Evolutionary conservation across 2,797 vertebrate genomes (phyloP), one percentile per base, ranked within the genome.

Genomic region (Melanotaenia trifasciata): DNA sequence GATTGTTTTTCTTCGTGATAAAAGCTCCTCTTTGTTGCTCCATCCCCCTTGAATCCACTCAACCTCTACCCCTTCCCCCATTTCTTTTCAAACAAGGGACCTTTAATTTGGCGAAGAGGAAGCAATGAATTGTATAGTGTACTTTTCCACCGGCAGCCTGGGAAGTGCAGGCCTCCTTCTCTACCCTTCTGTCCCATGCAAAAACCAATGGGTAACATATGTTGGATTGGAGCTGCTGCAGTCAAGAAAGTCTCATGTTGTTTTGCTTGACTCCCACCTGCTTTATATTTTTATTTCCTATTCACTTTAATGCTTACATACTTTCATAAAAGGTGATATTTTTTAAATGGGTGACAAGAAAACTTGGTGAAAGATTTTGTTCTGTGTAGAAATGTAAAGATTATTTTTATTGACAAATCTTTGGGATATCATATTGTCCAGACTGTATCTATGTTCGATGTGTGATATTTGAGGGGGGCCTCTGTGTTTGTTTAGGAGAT

Each of bases 111-210:
- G 86, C 80, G 58, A 93, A 90, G 91, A 93, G 92, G 92, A 94
- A 94, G 91, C 85, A 92, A 91, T 94, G 92, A 94, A 94, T 93
- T 92, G 91, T 93, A 81, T 90, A 94, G 93, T 94, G 84, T 90
- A 90, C 89, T 91, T 93, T 93, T 94, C 90, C 90, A 90, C 80
- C 35, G 75, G 63, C 81, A 54, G 82, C 81, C 87, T 84, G 89
- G 90, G 90, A 93, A 92, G 86, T 87, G 83, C 38, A 67, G 81
- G 70, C 38, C 76, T 59, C 74, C 43, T 58, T 38, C 36, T 70
- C 66, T 24, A 32, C 61, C 40, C 35, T 62, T 78, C 36, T 54
- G 40, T 51, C 70, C 61, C 40, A 66, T 64, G 51, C 60, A 60
- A 70, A 84, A 58, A 62, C 78, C 85, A 89, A 92, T 92, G 80